A percentile compares a stretch with the other conserved stretches of the same genome.
These are phyloP conservation scores for Phycodurus eques DNA, from an alignment of 2,113 vertebrate species.

Conservation along the genomic window DNA sequence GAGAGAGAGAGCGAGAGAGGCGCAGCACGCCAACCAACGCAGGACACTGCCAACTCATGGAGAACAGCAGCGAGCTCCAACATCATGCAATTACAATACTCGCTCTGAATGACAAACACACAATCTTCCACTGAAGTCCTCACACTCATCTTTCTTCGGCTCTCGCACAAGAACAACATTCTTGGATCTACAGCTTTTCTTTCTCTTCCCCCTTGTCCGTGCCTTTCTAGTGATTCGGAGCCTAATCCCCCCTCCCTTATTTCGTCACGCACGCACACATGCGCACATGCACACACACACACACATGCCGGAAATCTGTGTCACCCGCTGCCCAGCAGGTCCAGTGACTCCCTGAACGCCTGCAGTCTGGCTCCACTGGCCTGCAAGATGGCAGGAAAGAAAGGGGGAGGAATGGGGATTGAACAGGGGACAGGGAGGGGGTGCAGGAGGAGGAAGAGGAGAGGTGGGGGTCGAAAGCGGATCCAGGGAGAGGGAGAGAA, in stretches of 20 bases:
- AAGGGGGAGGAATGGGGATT: constrained; percentile 28
- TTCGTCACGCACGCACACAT: constrained; percentile 45
- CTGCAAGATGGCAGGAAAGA: constrained; percentile 73
- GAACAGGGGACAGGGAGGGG: constrained; percentile 35
- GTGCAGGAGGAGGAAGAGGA: constrained; percentile 15
- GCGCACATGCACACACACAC: constrained; percentile 1
- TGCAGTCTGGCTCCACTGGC: constrained; percentile 74
- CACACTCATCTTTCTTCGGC: constrained; percentile 62
- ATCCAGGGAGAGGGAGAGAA: constrained; percentile 44
- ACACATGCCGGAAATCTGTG: constrained; percentile 68
- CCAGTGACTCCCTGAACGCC: constrained; percentile 74
- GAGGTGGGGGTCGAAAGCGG: constrained; percentile 47
- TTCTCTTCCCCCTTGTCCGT: constrained; percentile 36
- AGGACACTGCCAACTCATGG: constrained; percentile 74
- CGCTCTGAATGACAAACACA: constrained; percentile 62
- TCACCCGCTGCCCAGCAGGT: constrained; percentile 74
- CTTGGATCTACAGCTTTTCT: constrained; percentile 60
- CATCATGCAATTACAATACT: constrained; percentile 63
- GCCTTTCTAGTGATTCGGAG: constrained; percentile 73
- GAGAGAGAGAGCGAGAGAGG: constrained; percentile 44
- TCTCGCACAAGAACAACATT: constrained; percentile 65
- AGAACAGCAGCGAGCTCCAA: constrained; percentile 69
- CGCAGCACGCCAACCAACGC: constrained; percentile 70
- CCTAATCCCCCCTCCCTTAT: constrained; percentile 61
- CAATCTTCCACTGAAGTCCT: constrained; percentile 52